phyloP scores from a whole-genome alignment of 2,888 invertebrate genomes.

The Drosophila kanekoi region DNA sequence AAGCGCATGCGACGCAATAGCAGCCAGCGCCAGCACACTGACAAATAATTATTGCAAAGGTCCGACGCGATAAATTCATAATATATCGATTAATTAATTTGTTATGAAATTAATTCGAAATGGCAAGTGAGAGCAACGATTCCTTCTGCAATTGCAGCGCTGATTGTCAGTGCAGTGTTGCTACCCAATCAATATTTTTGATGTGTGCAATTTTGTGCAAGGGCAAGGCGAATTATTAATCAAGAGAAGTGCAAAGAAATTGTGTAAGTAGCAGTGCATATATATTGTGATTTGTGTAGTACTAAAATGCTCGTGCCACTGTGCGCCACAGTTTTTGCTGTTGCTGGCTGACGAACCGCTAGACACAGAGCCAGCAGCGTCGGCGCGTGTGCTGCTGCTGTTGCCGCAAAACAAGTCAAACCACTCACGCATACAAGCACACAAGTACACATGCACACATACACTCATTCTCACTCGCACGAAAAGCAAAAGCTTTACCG shows the following conservation, averaged over 20 bases:
- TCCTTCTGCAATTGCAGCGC: neutral
- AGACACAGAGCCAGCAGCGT: constrained; percentile 62
- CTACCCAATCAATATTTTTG: constrained; percentile 2
- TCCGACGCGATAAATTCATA: constrained; percentile 1
- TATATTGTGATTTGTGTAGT: constrained; percentile 1
- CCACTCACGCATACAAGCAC: constrained; percentile 64
- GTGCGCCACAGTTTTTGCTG: constrained; percentile 65
- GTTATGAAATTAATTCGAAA: neutral
- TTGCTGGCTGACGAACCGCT: constrained; percentile 63
- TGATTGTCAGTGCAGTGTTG: constrained; percentile 4
- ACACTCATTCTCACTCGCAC: constrained; percentile 42
- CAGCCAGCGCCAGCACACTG: constrained; percentile 58
- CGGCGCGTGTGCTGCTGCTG: constrained; percentile 74
- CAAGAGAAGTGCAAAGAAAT: neutral
- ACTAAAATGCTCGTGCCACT: constrained; percentile 49
- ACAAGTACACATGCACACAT: constrained; percentile 22
- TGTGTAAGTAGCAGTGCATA: neutral
- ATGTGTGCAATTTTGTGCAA: constrained; percentile 1
- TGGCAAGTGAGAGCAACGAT: neutral
- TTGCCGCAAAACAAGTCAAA: constrained; percentile 78
- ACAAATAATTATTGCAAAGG: constrained; percentile 27
- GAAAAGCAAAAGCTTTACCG: constrained; percentile 66
- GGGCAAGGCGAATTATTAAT: constrained; percentile 2
- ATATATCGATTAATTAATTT: constrained; percentile 13
- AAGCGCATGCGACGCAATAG: constrained; percentile 74